Evolutionary conservation across 1,140 invertebrate species (phyloP).

Genomic region (Cydia amplana): DNA sequence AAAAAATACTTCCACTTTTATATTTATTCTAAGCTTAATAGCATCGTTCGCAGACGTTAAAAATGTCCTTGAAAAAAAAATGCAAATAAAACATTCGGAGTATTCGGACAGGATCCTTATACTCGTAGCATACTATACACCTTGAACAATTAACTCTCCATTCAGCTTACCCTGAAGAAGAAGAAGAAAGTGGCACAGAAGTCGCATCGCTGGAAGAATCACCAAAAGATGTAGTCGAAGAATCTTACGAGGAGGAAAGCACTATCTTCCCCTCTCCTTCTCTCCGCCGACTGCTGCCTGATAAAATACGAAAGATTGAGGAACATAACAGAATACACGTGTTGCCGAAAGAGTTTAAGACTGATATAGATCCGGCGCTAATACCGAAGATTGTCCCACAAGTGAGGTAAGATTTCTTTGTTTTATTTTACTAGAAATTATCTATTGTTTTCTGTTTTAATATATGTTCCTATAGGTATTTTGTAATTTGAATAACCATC

Average conservation of each 20-base stretch:
- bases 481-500: too few species aligned
- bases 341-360: slow-evolving; percentile 59
- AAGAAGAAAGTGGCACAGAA: slow-evolving; percentile 8
- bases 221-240: slow-evolving; percentile 36
- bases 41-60: too few species aligned
- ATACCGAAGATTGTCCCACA: slow-evolving; percentile 63
- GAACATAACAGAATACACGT: slow-evolving; percentile 61
- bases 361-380: slow-evolving; percentile 52
- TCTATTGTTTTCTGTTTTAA: too few species aligned
- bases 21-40: too few species aligned
- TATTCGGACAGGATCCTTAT: too few species aligned
- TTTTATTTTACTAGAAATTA: too few species aligned
- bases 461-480: too few species aligned
- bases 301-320: slow-evolving; percentile 53
- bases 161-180: slow-evolving; percentile 37
- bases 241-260: slow-evolving; percentile 44
- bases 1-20: too few species aligned
- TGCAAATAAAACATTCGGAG: too few species aligned
- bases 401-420: slow-evolving; percentile 39
- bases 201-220: slow-evolving; percentile 18
- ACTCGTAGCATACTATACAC: too few species aligned
- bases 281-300: slow-evolving; percentile 54
- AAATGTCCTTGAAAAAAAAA: too few species aligned
- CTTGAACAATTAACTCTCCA: not conserved
- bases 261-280: slow-evolving; percentile 63